Conservation (phyloP, 1,140 invertebrate genomes). For the Trypoxylus dichotomus region DNA sequence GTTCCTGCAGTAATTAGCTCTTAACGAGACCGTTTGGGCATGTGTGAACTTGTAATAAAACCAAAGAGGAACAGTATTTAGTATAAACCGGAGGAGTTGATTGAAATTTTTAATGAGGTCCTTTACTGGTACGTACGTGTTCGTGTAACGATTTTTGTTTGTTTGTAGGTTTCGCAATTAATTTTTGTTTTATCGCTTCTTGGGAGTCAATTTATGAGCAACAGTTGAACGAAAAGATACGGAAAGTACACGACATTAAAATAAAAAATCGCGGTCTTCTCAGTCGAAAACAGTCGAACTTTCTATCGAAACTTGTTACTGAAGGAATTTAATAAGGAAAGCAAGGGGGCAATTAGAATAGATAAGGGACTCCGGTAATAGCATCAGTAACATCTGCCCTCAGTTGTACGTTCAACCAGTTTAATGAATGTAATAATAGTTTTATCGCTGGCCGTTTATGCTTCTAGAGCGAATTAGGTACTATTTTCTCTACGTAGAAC, state of each 20-base stretch:
- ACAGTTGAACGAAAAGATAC: background rate
- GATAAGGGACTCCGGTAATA: background rate
- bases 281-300: background rate
- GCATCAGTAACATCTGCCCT: background rate
- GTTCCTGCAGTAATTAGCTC: slow-evolving; percentile 14
- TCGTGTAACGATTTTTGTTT: background rate
- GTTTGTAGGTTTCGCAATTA: background rate
- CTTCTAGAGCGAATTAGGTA: slow-evolving; percentile 2
- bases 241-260: background rate
- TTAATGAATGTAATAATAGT: slow-evolving; percentile 2
- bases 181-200: background rate
- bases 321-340: slow-evolving; percentile 15
- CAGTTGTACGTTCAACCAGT: background rate
- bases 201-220: background rate
- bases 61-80: slow-evolving; percentile 1
- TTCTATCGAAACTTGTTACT: background rate
- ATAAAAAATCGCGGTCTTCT: background rate
- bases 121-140: background rate
- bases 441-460: background rate
- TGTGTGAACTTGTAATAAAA: slow-evolving; percentile 27
- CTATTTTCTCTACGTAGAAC: background rate
- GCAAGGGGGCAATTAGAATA: background rate
- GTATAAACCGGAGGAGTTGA: background rate
- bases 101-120: slow-evolving; percentile 29
- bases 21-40: slow-evolving; percentile 25